Base-by-base conservation (phyloP, 1,140 invertebrate genomes). In the Metaphire vulgaris region DNA sequence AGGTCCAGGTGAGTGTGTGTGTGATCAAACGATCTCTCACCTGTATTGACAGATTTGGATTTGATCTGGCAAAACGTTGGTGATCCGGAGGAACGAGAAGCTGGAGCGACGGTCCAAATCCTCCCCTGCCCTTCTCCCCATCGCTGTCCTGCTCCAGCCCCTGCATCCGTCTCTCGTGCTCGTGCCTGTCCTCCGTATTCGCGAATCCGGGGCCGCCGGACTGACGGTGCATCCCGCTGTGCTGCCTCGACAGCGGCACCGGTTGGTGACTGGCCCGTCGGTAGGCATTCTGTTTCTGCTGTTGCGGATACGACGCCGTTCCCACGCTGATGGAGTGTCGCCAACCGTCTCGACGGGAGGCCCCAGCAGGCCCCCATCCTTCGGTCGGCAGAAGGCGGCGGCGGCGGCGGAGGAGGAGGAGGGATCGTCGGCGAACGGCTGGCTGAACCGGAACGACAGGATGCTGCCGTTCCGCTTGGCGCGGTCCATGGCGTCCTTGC, bases 401-500 rank as follows among this genome's bases (percentile, higher is more conserved):
- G 41, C 6, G 41, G 41, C 21, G 6, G 41, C 41, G 21, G 28
- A 41, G 31, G 16, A 73, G 21, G 15, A 30, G 26, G 21, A 29
- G 32, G n/a, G 34, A 2, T 73, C 1, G 72, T 56, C 33, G 72
- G 28, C 32, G 16, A 28, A 32, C n/a, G 32, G 32, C 34, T 73
- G 32, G 32, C 32, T 56, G 72, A 41, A 28, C 30, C 41, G 72
- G 33, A 73, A 41, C 15, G 72, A 73, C 1, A 73, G 32, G 72
- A 73, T 73, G 72, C 93, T 96, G 81, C 96, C 96, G 87, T 97
- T 96, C 77, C 95, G 89, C 85, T 97, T 97, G 80, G 96, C 96
- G 82, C 95, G 90, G 88, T 97, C 77, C 14, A 80, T 30, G 66
- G 94, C 94, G 88, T 98, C 96, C 65, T 94, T 90, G 77, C 96